Evolutionary conservation across 2,113 vertebrate genomes (phyloP), one percentile per base, ranked within the genome.

Genomic region (Thomomys bottae): DNA sequence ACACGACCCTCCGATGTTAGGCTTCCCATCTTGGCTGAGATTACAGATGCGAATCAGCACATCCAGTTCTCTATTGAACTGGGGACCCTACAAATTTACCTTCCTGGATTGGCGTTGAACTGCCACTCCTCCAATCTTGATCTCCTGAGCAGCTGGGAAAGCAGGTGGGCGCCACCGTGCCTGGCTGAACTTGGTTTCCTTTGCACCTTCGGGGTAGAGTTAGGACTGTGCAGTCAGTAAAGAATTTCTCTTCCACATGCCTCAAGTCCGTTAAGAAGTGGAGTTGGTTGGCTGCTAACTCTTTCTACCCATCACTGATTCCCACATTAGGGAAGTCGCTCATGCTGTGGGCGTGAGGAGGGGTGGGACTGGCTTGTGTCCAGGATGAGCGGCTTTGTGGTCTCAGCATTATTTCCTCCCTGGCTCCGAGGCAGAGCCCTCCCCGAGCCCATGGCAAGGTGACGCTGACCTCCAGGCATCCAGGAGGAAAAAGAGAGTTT

Each of bases 371-470:
- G 34, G 40, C 66, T 66, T 45, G 40, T 84, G 91, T 87, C 71
- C n/a, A 49, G 83, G 15, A 21, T 14, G 30, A 82, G 78, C 67
- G 54, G 32, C 75, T 96, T 49, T 76, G 78, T 72, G 66, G 45
- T 81, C 64, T 30, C 0, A 0, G 20, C 45, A n/a, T 91, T 20
- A 57, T 75, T 94, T 66, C 20, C 10, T 79, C 70, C 79, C 23
- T 32, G 36, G 87, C 75, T 93, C 75, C 49, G 72, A 95, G 59
- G 67, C 75, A 70, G 40, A 89, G 79, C 34, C 72, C 71, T 92
- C 77, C 57, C 64, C 38, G 78, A 63, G 93, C 83, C 64, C 20
- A 6, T 5, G 49, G 88, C 83, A 90, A 89, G 95, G 88, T 94
- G 36, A 86, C 79, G 78, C 63, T 54, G 86, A 84, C 93, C 86